Percentiles rank a stretch among this genome's conserved stretches.
These are phyloP conservation scores for Caloenas nicobarica DNA, from an alignment of 2,113 vertebrate genomes.

Conservation along the genomic window DNA sequence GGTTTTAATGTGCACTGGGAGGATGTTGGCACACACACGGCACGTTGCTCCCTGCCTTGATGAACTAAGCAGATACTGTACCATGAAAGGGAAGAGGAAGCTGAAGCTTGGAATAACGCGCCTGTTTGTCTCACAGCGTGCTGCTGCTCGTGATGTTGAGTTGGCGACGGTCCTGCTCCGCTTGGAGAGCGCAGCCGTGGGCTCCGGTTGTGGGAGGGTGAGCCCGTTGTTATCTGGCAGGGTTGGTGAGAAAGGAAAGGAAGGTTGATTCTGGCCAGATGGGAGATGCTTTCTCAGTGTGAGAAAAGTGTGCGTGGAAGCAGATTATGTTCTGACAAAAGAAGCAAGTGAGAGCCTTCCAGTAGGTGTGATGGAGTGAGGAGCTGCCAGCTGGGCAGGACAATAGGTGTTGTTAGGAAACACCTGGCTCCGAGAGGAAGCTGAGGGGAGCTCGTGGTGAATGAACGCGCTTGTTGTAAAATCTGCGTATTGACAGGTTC, in stretches of 20 bases:
- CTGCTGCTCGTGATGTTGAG: constrained; percentile 51
- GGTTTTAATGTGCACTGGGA: constrained; percentile 41
- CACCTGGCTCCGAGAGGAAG: constrained; percentile 78
- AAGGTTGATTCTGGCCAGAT: constrained; percentile 77
- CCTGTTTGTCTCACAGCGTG: constrained; percentile 61
- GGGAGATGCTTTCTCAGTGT: constrained; percentile 67
- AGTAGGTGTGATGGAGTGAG: constrained; percentile 20
- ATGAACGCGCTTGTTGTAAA: neutral
- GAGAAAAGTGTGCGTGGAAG: constrained; percentile 72
- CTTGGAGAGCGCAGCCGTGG: neutral
- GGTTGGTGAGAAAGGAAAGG: constrained; percentile 80
- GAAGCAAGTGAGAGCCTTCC: constrained; percentile 40
- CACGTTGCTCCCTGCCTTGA: constrained; percentile 37
- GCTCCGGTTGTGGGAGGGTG: constrained; percentile 62
- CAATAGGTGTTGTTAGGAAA: constrained; percentile 75
- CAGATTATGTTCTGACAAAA: constrained; percentile 68
- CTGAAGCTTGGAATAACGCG: neutral
- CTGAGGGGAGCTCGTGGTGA: constrained; percentile 7
- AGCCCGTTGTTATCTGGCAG: constrained; percentile 73
- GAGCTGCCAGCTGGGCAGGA: neutral
- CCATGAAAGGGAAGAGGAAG: constrained; percentile 59
- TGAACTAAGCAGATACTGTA: constrained; percentile 66
- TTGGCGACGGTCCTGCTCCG: constrained; percentile 12
- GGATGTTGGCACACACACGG: constrained; percentile 49
- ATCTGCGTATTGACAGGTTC: constrained; percentile 31